Evolutionary conservation across 2,888 invertebrate species (phyloP).

Genomic region (Exocentrus adspersus): DNA sequence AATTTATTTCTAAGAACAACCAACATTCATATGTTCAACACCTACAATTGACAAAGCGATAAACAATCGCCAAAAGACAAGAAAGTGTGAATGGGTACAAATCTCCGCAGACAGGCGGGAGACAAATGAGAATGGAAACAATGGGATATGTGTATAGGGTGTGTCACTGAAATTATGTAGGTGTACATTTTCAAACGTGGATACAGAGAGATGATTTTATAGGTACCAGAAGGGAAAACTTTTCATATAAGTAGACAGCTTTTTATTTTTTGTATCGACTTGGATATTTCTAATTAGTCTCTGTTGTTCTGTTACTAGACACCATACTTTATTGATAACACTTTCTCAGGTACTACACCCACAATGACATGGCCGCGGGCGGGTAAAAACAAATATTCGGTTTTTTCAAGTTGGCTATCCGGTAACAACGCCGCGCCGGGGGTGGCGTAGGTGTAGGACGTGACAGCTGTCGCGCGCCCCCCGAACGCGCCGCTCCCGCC

Average conservation of each 20-base stretch:
- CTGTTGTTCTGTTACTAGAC: too few relatives aligned
- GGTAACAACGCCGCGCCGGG: constrained; percentile 30
- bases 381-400: neutral
- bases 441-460: constrained; percentile 39
- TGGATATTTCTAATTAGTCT: too few relatives aligned
- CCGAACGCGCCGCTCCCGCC: constrained; percentile 47
- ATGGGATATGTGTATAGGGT: neutral
- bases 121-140: constrained; percentile 22
- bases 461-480: constrained; percentile 47
- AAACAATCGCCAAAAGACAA: constrained; percentile 24
- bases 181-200: too few relatives aligned
- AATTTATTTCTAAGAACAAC: constrained; percentile 25
- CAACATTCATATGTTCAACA: constrained; percentile 23
- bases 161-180: neutral
- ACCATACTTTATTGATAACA: neutral
- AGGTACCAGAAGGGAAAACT: too few relatives aligned
- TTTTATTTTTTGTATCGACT: too few relatives aligned
- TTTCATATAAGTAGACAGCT: too few relatives aligned
- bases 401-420: constrained; percentile 2
- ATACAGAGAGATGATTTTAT: too few relatives aligned
- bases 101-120: constrained; percentile 21
- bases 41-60: constrained; percentile 25
- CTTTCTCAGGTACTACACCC: neutral
- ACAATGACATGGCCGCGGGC: neutral
- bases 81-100: constrained; percentile 23